Evolutionary conservation across 2,888 invertebrate species (phyloP).

Genomic region (Spialia ferax): DNA sequence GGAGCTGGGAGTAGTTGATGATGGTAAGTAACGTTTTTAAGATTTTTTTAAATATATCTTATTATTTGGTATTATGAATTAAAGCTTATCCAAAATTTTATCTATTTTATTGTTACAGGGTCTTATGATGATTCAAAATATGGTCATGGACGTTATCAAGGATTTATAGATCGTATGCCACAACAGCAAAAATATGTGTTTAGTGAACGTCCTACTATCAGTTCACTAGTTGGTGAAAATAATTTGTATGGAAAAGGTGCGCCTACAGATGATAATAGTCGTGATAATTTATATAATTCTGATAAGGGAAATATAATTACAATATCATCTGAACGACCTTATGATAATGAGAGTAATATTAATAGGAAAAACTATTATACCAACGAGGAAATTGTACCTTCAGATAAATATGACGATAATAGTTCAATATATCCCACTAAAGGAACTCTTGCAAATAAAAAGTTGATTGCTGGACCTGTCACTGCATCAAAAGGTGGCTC

Average conservation of each 20-base stretch:
- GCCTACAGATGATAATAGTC: background rate
- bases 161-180: conserved; percentile 20
- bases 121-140: conserved; percentile 72
- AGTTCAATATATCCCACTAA: no score
- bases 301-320: background rate
- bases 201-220: conserved; percentile 22
- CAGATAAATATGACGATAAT: no score
- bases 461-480: no score
- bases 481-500: no score
- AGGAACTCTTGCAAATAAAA: no score
- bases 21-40: conserved; percentile 61
- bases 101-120: conserved; percentile 56
- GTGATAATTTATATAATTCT: background rate
- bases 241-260: background rate
- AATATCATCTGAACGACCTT: background rate
- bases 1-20: conserved; percentile 64
- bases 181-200: background rate
- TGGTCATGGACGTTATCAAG: conserved; percentile 65
- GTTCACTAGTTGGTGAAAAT: background rate
- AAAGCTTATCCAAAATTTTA: background rate
- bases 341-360: background rate
- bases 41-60: background rate
- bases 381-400: background rate
- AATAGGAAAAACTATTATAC: background rate
- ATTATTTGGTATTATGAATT: background rate